A percentile compares a stretch with the other conserved stretches of the same genome.
phyloP scores from a whole-genome alignment of 2,797 vertebrate species.

The Iguana delicatissima region DNA sequence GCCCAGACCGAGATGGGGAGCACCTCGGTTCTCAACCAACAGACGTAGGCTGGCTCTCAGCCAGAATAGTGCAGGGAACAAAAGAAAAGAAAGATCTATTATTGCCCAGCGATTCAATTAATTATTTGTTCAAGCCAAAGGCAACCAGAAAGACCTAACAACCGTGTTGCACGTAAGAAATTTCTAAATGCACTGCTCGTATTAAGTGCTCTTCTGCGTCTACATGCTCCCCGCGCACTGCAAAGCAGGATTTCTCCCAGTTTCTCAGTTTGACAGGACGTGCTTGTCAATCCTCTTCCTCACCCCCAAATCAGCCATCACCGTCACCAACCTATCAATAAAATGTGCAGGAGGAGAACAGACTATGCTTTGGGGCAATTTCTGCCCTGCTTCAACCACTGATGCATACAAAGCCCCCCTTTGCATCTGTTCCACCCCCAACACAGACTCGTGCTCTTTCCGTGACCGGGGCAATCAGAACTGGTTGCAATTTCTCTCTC shows the following conservation, averaged over 20 bases:
- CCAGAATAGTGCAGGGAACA: neutral
- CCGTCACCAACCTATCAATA: neutral
- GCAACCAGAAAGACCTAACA: neutral
- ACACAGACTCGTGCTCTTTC: rapidly evolving
- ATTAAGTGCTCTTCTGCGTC: neutral
- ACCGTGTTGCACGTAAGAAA: neutral
- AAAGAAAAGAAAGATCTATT: neutral
- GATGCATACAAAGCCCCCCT: neutral
- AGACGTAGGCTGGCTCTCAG: neutral
- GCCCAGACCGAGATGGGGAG: too few species aligned
- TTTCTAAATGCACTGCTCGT: neutral
- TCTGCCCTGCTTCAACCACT: neutral
- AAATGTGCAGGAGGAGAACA: neutral
- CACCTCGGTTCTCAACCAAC: too few species aligned
- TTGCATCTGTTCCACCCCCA: rapidly evolving
- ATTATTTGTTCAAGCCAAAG: neutral
- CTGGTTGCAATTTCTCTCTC: neutral
- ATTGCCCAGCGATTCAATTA: neutral
- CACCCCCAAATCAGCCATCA: neutral
- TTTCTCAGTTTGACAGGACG: neutral
- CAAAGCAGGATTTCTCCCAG: rapidly evolving
- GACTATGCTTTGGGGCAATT: rapidly evolving
- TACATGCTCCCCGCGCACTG: neutral
- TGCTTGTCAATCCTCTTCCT: neutral
- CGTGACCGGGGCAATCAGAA: neutral